phyloP scores from a whole-genome alignment of 2,113 vertebrate genomes.

The Mionectes macconnelli region DNA sequence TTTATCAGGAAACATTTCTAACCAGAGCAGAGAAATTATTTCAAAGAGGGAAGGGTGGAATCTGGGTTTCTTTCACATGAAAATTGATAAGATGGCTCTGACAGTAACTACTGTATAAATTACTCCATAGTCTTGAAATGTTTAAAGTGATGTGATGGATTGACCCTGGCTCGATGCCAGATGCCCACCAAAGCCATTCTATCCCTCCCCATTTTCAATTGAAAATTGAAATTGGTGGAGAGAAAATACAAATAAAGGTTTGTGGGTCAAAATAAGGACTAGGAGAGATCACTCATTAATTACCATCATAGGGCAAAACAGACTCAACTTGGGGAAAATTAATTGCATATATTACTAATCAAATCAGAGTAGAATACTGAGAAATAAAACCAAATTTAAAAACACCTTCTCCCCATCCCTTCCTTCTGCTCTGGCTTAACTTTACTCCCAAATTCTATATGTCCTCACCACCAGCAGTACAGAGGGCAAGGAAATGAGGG shows the following conservation, averaged over 20 bases:
- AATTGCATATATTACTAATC: neutral
- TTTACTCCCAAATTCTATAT: neutral
- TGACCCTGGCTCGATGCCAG: neutral
- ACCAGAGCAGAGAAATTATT: neutral
- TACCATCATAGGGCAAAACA: neutral
- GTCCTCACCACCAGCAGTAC: neutral
- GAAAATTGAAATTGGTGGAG: neutral
- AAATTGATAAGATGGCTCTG: neutral
- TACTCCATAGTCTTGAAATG: neutral
- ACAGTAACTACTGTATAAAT: neutral
- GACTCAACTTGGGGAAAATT: neutral
- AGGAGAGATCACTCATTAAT: neutral
- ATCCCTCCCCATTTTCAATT: neutral
- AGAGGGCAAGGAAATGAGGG: neutral
- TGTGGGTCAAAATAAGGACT: neutral
- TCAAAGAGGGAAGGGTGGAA: neutral
- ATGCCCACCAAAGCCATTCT: neutral
- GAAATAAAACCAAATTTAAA: neutral
- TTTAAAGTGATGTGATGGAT: neutral
- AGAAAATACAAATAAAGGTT: neutral
- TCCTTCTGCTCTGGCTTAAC: neutral
- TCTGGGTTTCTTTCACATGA: neutral
- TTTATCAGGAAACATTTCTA: neutral
- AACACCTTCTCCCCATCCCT: neutral
- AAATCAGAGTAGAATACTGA: neutral